Conservation (phyloP, 2,888 invertebrate genomes). For the Pyrgus malvae region DNA sequence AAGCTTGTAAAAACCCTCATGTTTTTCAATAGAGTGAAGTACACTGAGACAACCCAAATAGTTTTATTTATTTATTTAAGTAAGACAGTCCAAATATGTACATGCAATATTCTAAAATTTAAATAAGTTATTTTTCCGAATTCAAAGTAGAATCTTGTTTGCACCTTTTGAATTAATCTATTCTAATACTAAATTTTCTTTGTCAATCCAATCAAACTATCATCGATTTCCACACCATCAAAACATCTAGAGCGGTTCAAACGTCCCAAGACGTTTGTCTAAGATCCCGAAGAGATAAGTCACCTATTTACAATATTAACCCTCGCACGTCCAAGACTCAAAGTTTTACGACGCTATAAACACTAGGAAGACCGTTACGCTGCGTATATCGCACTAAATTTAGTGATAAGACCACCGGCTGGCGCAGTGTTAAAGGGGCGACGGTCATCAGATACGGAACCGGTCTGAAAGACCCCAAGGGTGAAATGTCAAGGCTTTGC, state of each 20-base stretch:
- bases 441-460: slow-evolving; percentile 65
- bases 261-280: slow-evolving; percentile 2
- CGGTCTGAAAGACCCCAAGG: slow-evolving; percentile 51
- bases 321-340: slow-evolving; percentile 27
- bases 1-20: no score
- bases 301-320: slow-evolving; percentile 25
- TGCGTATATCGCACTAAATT: slow-evolving; percentile 41
- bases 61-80: no score
- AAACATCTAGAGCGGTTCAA: background rate
- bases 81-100: no score
- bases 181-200: no score
- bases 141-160: no score
- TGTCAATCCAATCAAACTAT: no score
- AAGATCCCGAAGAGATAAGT: slow-evolving; percentile 24
- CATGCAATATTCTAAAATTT: no score
- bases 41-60: no score
- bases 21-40: no score
- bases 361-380: slow-evolving; percentile 39
- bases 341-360: slow-evolving; percentile 44
- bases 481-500: slow-evolving; percentile 64
- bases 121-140: no score
- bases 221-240: no score
- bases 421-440: slow-evolving; percentile 36
- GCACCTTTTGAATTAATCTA: no score
- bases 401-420: slow-evolving; percentile 40